Evolutionary conservation across 1,140 invertebrate genomes (phyloP), one percentile per base, ranked within the genome.

Genomic region (Drosophila littoralis): DNA sequence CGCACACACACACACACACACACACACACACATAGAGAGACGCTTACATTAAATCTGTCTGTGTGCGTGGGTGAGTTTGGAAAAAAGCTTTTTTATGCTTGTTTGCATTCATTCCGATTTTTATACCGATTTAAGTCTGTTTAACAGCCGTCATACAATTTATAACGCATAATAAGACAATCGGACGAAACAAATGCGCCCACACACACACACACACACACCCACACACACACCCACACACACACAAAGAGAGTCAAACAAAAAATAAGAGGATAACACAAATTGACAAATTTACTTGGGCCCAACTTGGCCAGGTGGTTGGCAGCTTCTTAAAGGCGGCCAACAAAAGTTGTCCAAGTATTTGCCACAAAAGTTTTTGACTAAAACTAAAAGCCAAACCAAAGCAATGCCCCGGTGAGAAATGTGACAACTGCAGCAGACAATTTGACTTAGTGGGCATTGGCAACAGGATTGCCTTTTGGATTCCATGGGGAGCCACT

Each of bases 51-150:
- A 17, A 17, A 22, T 17, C 45, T 42, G 45, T 67, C 10, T 71
- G 43, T 54, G 46, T 79, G 67, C 57, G 43, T 67, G 58, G 43
- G 63, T 58, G n/a, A 59, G 32, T 88, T 78, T 89, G 60, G 74
- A 77, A 88, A 79, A 88, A 88, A 79, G 79, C 61, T 77, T 83
- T 88, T 86, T 86, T 88, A 86, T 86, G 83, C 79, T 86, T 79
- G 79, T 86, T 88, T 86, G 79, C 79, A 86, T 86, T 83, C 68
- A 79, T 82, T 65, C 59, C 66, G 81, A 81, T 85, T 69, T 74
- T 69, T 69, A 77, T 69, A 60, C 65, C 69, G 70, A 77, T 89
- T 79, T 83, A 89, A 88, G 84, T 80, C 84, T 77, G 66, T 80
- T 89, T 89, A 88, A 80, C 83, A 88, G 59, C 51, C 83, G 64